Evolutionary conservation across 2,888 invertebrate species (phyloP), one percentile per base, ranked within the genome.

Genomic region (Lampropteryx suffumata): DNA sequence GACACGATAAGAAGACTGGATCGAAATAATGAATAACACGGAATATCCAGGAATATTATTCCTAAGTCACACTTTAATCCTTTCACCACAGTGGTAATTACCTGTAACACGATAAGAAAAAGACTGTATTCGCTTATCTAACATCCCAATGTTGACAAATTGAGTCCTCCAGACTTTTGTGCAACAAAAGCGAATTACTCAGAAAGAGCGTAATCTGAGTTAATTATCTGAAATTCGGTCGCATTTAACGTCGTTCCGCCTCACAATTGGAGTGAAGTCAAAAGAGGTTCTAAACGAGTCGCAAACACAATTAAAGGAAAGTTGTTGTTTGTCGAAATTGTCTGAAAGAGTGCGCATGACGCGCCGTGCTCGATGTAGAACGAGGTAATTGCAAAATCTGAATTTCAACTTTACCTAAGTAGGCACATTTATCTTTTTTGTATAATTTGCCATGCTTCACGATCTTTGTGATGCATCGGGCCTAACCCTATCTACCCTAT

Each of bases 201-300:
- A 71, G 73, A 82, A 80, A 78, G 75, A 76, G 73, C 77, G 75
- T 86, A 84, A 88, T 88, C 84, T 84, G 71, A 84, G 82, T 84
- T 88, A 87, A 88, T 87, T 87, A 86, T 86, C 84, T 83, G 73
- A 76, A 82, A 83, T 84, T 84, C 78, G 79, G 79, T 79, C 79
- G 82, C 79, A 84, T 83, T 87, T 84, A 83, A 82, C 71, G 77
- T 87, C 81, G 82, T 82, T 82, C 76, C 71, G 81, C 80, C 79
- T 79, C 79, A 80, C 82, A 83, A 84, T 84, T 79, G 80, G 78
- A 80, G 76, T 64, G 65, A 73, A 84, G 77, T 82, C 83, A 82
- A 86, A 85, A 83, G 84, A 79, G 80, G 73, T 78, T 83, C 73
- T 77, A 80, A 85, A 81, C 82, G 79, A 84, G 85, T 82, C 76